Percentiles rank a stretch among this genome's conserved stretches.
Conservation (phyloP, 2,888 invertebrate genomes). For the Imbricaverruca yamaguchii region DNA sequence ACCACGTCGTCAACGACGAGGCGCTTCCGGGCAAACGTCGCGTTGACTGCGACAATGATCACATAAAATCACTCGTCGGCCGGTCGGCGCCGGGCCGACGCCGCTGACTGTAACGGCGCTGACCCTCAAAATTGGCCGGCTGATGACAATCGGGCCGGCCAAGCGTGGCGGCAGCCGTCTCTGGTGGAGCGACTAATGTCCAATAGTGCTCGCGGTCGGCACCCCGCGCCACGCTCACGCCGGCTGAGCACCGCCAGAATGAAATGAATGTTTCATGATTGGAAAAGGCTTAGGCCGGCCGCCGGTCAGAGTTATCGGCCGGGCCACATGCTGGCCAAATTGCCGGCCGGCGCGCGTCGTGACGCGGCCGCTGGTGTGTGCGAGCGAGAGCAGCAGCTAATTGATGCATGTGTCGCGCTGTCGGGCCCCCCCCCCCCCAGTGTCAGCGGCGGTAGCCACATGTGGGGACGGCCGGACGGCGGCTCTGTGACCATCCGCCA, state of each 20-base stretch:
- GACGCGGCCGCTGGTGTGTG: not conserved
- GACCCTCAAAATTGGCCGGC: slow-evolving; percentile 16
- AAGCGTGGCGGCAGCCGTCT: not conserved
- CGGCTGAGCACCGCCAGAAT: no score
- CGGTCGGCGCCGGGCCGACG: no score
- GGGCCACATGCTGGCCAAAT: not conserved
- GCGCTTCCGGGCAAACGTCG: not conserved
- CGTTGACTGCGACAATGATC: not conserved
- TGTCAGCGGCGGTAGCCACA: no score
- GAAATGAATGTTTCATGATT: slow-evolving; percentile 15
- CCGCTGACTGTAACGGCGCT: not conserved
- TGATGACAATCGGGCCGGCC: not conserved
- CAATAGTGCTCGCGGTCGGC: not conserved
- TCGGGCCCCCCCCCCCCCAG: no score
- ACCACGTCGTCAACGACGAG: not conserved
- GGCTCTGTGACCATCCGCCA: no score
- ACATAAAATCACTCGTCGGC: not conserved
- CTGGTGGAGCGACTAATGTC: not conserved
- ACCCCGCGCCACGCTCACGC: not conserved
- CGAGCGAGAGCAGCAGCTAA: not conserved
- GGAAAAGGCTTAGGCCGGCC: not conserved
- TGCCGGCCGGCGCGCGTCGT: not conserved
- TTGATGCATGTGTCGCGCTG: not conserved
- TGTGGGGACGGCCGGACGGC: no score
- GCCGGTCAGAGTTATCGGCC: not conserved